Base-by-base conservation (phyloP, 2,888 invertebrate species). In the Drosophila kambysellisi region DNA sequence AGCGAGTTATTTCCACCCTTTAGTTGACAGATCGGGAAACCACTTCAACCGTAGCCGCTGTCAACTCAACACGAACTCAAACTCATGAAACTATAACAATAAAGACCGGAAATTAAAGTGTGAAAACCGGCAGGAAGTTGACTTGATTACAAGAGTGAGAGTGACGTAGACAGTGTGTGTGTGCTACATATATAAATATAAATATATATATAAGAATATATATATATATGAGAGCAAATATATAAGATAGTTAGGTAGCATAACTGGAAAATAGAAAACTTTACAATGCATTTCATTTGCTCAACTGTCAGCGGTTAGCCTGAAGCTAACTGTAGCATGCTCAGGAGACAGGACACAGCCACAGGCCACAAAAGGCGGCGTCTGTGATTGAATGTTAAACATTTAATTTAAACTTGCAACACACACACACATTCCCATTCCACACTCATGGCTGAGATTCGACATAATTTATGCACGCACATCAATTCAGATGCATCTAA, bases 91-190 rank as follows among this genome's bases (percentile, higher is more conserved):
- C 82, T 89, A 88, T 86, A 76, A 90, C 86, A 86, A 86, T 85
- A 90, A 88, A 74, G 83, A 88, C 86, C 87, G 90, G 87, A 88
- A 82, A 88, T 88, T 87, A 88, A 90, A 86, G 90, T 90, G 89
- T 90, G 89, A 86, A 90, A 86, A 83, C 79, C 85, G 83, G 81
- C 81, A 88, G 87, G 90, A 90, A 88, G 89, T 79, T 83, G 86
- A 81, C 74, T 86, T 90, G 90, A 90, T 87, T 87, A 83, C 89
- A 79, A 78, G 69, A 74, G 59, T 64, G 73, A 75, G 69, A 78
- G 65, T 64, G 70, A 60, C 65, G 59, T 30, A 20, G 32, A 32
- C 43, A 57, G 53, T 48, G 51, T 32, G 48, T 32, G 48, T 62
- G 64, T 20, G 57, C 54, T 51, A 54, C 9, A 53, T 41, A 20